phyloP scores from a whole-genome alignment of 2,113 vertebrate species.

The Trinectes maculatus region DNA sequence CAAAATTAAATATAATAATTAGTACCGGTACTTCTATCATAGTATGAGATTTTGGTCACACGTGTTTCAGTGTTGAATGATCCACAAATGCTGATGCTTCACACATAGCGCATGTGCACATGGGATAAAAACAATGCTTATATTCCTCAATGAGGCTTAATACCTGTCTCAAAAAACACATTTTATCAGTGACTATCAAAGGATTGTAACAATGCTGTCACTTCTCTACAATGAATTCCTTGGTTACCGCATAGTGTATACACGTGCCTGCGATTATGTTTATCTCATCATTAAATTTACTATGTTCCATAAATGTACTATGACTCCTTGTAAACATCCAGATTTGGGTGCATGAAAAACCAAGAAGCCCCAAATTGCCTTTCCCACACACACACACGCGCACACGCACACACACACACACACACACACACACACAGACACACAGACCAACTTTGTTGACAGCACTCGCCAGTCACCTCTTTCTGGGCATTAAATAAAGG shows the following conservation, averaged over 20 bases:
- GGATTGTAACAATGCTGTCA: constrained; percentile 32
- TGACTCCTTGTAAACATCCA: constrained; percentile 49
- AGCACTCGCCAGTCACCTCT: constrained; percentile 17
- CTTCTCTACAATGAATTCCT: constrained; percentile 20
- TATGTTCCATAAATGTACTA: constrained; percentile 22
- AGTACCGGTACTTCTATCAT: too few relatives aligned
- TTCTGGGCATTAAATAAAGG: constrained; percentile 44
- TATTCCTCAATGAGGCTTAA: constrained; percentile 7
- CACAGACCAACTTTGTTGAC: constrained; percentile 41
- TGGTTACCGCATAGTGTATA: neutral
- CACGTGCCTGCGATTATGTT: constrained; percentile 25
- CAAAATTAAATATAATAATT: too few relatives aligned
- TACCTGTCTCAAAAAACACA: constrained; percentile 31
- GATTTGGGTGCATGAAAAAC: constrained; percentile 24
- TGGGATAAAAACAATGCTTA: constrained; percentile 1
- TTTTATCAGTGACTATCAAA: neutral
- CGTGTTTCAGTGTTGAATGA: too few relatives aligned
- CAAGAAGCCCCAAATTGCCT: constrained; percentile 18
- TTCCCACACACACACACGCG: neutral
- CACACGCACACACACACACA: constrained; percentile 11
- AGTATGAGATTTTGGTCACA: too few relatives aligned
- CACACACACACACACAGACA: constrained; percentile 1
- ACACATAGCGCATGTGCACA: constrained; percentile 7
- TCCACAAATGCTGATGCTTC: neutral
- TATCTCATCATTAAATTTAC: constrained; percentile 51